Base-by-base conservation (phyloP, 1,140 invertebrate species). In the Megalopta genalis region DNA sequence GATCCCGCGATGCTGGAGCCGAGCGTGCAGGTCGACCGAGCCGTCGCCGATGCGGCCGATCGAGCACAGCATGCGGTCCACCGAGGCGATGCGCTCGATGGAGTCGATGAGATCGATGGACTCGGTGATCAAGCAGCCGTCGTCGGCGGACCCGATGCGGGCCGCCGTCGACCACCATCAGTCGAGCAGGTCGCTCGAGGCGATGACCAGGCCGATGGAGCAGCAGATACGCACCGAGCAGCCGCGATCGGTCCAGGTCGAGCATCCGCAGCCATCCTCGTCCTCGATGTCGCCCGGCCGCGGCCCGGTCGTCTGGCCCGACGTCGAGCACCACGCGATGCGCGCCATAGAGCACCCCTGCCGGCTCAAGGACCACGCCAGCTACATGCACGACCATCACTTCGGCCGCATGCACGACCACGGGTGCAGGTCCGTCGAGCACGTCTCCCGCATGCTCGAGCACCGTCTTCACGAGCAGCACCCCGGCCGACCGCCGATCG, bases 81-180 rank as follows among this genome's bases (percentile, higher is more conserved):
- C 89, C 63, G 92, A 93, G 71, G 65, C 89, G 60, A 90, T 93
- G 89, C 89, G 92, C 76, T 93, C 92, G 66, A 92, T 92, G 89
- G 92, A 92, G 75, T 92, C 92, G 32, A 90, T 91, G 90, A 87
- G 92, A 74, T 92, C 92, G n/a, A 88, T 88, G 72, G 91, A 92
- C 78, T 91, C 91, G 18, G 86, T 90, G 69, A 85, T 89, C 46
- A 81, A 90, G 27, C 90, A 90, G 46, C 82, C 86, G 27, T 72
- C 81, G 21, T 72, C 81, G 21, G 78, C 77, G n/a, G 87, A 87
- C 63, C 68, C 86, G 16, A 81, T 85, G 73, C 81, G 85, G 0
- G 14, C 72, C 12, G 62, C 83, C 32, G 32, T 87, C 42, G 85
- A 87, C 1, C 88, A 90, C 6, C 88, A 88, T 59, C 91, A 88